Conservation (phyloP, 2,888 invertebrate genomes). For the Tillus elongatus region DNA sequence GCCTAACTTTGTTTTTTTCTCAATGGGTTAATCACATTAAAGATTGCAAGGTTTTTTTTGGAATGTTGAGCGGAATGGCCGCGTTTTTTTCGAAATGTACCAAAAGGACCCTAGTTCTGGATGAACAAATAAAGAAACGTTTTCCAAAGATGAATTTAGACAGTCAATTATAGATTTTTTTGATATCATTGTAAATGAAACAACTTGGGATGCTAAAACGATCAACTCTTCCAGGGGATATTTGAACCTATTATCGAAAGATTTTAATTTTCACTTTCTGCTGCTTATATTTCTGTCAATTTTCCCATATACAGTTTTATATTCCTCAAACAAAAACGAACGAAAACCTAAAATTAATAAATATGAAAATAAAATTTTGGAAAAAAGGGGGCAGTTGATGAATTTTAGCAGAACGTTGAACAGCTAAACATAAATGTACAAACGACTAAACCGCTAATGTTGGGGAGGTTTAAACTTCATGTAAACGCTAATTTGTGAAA, state of each 20-base stretch:
- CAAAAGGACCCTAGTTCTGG: slow-evolving; percentile 17
- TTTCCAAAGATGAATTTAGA: slow-evolving; percentile 14
- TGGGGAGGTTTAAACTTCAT: too few relatives aligned
- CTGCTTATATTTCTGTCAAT: too few relatives aligned
- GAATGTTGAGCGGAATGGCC: slow-evolving; percentile 19
- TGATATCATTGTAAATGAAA: slow-evolving; percentile 11
- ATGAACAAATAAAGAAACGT: slow-evolving; percentile 10
- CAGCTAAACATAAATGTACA: too few relatives aligned
- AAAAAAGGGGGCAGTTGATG: slow-evolving; percentile 6
- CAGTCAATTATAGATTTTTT: slow-evolving; percentile 13
- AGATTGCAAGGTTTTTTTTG: too few relatives aligned
- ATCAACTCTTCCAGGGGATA: slow-evolving; percentile 4
- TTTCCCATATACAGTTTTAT: too few relatives aligned
- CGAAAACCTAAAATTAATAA: slow-evolving; percentile 8
- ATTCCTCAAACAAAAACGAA: too few relatives aligned
- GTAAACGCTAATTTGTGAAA: too few relatives aligned
- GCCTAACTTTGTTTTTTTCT: slow-evolving; percentile 16
- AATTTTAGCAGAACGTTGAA: too few relatives aligned
- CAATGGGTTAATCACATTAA: slow-evolving; percentile 21
- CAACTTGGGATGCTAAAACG: too few relatives aligned
- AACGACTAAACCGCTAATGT: too few relatives aligned
- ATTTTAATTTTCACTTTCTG: too few relatives aligned
- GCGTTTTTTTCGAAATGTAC: slow-evolving; percentile 24
- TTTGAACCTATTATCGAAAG: slow-evolving; percentile 6
- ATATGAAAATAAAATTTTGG: slow-evolving; percentile 4